These are phyloP conservation scores for Pogonophryne albipinna DNA, from an alignment of 2,797 vertebrate species.

Conservation along the genomic window DNA sequence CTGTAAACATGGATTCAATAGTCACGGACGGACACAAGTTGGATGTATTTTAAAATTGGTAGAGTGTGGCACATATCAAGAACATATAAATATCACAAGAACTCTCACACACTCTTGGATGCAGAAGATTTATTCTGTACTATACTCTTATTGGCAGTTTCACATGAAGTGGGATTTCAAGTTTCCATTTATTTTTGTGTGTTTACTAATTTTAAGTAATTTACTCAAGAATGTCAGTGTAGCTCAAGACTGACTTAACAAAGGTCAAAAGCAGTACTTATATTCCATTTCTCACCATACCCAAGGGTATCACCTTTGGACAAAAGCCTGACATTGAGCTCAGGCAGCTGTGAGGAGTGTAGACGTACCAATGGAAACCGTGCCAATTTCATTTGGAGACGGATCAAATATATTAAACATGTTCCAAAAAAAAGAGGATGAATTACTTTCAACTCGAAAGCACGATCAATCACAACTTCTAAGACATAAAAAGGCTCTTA, in stretches of 20 bases:
- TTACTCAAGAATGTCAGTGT: not conserved
- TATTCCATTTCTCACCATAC: not conserved
- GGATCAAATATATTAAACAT: conserved; percentile 18
- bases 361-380: not conserved
- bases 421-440: conserved; percentile 12
- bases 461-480: conserved; percentile 1
- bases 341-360: conserved; percentile 22
- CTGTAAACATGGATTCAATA: not conserved
- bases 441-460: conserved; percentile 2
- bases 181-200: conserved; percentile 4
- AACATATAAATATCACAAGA: not conserved
- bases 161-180: not conserved
- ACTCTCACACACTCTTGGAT: not conserved
- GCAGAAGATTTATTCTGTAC: not conserved
- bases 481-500: not conserved
- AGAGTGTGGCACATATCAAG: not conserved
- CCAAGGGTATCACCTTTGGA: not conserved
- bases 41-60: not conserved
- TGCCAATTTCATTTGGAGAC: conserved; percentile 13
- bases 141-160: not conserved
- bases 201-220: not conserved
- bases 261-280: conserved; percentile 8
- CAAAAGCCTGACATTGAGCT: conserved; percentile 27
- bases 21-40: not conserved
- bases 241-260: not conserved